Evolutionary conservation across 2,113 vertebrate species (phyloP).

Genomic region (Melanerpes aurifrons): DNA sequence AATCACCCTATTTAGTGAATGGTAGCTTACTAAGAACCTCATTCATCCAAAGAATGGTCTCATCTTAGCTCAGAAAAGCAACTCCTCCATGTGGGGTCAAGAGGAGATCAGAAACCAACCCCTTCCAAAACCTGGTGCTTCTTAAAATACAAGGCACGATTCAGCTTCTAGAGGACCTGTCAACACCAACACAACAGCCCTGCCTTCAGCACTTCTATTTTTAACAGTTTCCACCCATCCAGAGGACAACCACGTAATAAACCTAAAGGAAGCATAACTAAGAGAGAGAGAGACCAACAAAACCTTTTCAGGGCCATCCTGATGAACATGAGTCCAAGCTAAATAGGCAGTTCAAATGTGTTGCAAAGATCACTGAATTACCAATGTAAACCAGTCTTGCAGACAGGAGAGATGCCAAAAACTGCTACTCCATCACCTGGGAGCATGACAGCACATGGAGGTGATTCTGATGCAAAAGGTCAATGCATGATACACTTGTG

Average conservation of each 20-base stretch:
- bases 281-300: not conserved
- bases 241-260: constrained; percentile 8
- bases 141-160: not conserved
- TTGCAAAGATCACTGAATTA: not conserved
- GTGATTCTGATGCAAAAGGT: not conserved
- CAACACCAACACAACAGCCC: constrained; percentile 39
- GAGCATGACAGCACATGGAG: fast-evolving
- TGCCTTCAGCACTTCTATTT: constrained; percentile 32
- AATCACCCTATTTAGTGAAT: not conserved
- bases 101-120: not conserved
- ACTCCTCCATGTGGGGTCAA: not conserved
- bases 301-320: not conserved
- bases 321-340: not conserved
- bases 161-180: not conserved
- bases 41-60: not conserved
- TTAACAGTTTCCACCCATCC: constrained; percentile 50
- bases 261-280: not conserved
- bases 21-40: not conserved
- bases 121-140: not conserved
- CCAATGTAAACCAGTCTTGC: fast-evolving
- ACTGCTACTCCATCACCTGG: fast-evolving
- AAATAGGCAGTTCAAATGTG: fast-evolving
- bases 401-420: not conserved
- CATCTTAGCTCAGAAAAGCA: not conserved
- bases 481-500: fast-evolving